These are phyloP conservation scores for Myotis davidii DNA, from an alignment of 2,113 vertebrate species.

Conservation along the genomic window DNA sequence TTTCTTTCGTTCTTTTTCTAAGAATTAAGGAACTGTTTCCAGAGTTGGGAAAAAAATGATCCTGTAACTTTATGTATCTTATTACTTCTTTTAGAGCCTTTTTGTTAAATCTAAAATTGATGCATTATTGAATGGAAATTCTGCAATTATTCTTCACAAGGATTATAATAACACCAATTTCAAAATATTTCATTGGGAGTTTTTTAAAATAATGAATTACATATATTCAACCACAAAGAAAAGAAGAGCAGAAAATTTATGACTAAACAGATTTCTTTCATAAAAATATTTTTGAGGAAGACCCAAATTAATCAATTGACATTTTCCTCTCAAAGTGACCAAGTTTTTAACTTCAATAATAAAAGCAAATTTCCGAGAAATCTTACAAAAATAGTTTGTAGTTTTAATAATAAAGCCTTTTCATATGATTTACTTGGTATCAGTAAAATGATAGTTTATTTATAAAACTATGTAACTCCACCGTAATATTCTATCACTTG, in stretches of 20 bases:
- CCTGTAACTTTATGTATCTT: background rate
- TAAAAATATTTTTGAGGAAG: conserved; percentile 20
- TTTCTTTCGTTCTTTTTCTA: conserved; percentile 14
- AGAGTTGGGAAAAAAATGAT: background rate
- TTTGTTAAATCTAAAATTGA: conserved; percentile 35
- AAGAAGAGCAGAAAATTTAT: background rate
- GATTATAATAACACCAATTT: conserved; percentile 1
- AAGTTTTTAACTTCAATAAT: conserved; percentile 7
- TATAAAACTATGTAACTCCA: conserved; percentile 37
- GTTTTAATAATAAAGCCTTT: conserved; percentile 36
- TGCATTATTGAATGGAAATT: conserved; percentile 4
- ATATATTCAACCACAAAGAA: background rate
- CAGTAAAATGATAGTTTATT: background rate
- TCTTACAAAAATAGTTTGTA: background rate
- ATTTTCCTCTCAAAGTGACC: background rate
- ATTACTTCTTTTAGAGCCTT: background rate
- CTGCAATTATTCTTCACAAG: background rate
- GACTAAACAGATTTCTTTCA: background rate
- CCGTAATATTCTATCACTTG: conserved; percentile 46
- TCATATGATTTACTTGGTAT: background rate
- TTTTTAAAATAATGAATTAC: background rate
- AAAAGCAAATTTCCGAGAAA: conserved; percentile 41
- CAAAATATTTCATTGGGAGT: conserved; percentile 13
- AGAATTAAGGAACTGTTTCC: conserved; percentile 10
- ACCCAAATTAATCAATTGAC: background rate